Base-by-base conservation (phyloP, 1,140 invertebrate genomes). In the Globodera rostochiensis region DNA sequence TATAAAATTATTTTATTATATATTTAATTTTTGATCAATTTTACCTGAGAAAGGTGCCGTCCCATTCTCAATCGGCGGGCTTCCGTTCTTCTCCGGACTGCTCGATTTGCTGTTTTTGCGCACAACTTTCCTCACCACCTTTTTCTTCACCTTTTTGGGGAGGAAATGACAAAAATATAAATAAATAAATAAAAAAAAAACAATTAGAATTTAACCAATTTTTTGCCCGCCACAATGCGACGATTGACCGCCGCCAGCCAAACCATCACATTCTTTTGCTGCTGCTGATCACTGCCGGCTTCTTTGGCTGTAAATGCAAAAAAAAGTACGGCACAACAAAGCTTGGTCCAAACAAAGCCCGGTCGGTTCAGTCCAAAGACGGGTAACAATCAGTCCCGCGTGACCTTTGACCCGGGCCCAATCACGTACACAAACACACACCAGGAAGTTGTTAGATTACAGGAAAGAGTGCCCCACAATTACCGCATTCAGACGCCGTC, bases 61-160 rank as follows among this genome's bases (percentile, higher is more conserved):
- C 19, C 67, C 67, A 69, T 69, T 69, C 36, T 36, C 69, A 25
- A 45, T 25, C 2, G 69, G 13, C 57, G 57, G 57, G 19, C 57
- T 64, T 64, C 15, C 57, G 57, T 19, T 64, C 57, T 64, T 64
- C 19, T 64, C 57, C 57, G 57, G 57, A 19, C 57, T 64, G 57
- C 6, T 15, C 57, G 57, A 64, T 64, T 64, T 64, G 57, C 57
- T 64, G 13, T 45, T 71, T 47, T 71, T 71, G 69, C 69, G 69
- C 69, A 71, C 36, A n/a, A 71, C 69, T 21, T 71, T 71, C 6
- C 25, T 25, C 8, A 71, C 25, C 25, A 71, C 69, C 25, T 71
- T 71, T 19, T 71, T 71, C 69, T 71, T 71, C 25, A 71, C 69
- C 69, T 71, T 71, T 5, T 71, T 45, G 11, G 11, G 25, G 69